phyloP scores from a whole-genome alignment of 2,888 invertebrate genomes.

The Anaspis maculata region DNA sequence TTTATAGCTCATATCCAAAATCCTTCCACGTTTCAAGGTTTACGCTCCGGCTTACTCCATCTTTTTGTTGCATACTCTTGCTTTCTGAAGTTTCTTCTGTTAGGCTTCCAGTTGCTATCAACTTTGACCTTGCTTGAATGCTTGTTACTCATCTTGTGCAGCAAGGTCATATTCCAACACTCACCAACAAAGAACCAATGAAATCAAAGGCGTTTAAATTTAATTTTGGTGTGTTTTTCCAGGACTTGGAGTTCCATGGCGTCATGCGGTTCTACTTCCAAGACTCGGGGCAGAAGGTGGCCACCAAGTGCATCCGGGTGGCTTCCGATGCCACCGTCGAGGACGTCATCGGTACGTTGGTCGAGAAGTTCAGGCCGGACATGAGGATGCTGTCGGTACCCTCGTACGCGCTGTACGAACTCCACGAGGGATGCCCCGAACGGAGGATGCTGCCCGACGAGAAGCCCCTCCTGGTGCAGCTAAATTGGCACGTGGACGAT shows the following conservation, averaged over 20 bases:
- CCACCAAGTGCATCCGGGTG: slow-evolving; percentile 97
- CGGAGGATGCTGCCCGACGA: slow-evolving; percentile 83
- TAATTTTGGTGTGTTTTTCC: no score
- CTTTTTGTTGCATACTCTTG: no score
- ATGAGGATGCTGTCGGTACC: slow-evolving; percentile 88
- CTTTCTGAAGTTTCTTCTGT: no score
- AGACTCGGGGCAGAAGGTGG: slow-evolving; percentile 97
- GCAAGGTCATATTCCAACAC: no score
- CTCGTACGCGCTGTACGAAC: slow-evolving; percentile 66
- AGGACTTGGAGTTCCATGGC: slow-evolving; percentile 97
- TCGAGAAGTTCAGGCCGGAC: slow-evolving; percentile 99
- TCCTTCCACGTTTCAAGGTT: no score
- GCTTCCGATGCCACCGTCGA: slow-evolving; percentile 93
- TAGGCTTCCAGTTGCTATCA: no score
- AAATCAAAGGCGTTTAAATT: no score
- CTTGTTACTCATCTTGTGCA: no score
- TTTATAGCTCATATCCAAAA: no score
- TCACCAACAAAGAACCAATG: no score
- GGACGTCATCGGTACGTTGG: slow-evolving; percentile 92
- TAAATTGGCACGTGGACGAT: slow-evolving; percentile 99
- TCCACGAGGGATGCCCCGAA: slow-evolving; percentile 65
- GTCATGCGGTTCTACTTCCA: slow-evolving; percentile 99
- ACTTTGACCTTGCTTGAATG: no score
- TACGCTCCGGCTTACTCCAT: no score
- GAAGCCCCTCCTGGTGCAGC: slow-evolving; percentile 91